Evolutionary conservation across 35 echinoderm and acorn worm genomes (phyloP).

Genomic region (Apostichopus californicus): DNA sequence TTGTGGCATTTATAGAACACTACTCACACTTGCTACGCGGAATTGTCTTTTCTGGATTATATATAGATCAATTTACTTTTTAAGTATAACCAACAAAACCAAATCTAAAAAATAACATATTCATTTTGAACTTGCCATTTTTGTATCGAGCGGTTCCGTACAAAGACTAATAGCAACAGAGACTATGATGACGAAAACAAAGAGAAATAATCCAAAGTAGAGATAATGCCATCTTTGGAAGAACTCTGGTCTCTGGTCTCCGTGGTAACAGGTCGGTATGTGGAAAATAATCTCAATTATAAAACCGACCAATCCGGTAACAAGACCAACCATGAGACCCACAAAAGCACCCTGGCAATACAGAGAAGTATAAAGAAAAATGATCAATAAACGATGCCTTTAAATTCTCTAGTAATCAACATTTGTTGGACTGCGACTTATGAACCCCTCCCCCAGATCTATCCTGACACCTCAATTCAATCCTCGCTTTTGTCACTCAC

Average conservation of each 20-base stretch:
- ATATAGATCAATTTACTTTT: too few relatives aligned
- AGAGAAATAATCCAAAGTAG: conserved; percentile 78
- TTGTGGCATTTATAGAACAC: too few relatives aligned
- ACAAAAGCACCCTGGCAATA: conserved; percentile 70
- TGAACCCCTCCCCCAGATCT: too few relatives aligned
- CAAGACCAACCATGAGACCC: conserved; percentile 72
- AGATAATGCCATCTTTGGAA: conserved; percentile 80
- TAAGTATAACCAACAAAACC: too few relatives aligned
- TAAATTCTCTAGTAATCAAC: too few relatives aligned
- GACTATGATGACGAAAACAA: conserved; percentile 67
- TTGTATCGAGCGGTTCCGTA: conserved; percentile 45
- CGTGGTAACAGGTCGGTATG: conserved; percentile 43
- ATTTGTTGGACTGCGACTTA: too few relatives aligned
- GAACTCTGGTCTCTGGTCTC: conserved; percentile 62
- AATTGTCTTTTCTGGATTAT: too few relatives aligned
- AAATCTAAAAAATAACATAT: neutral
- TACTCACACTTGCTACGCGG: too few relatives aligned
- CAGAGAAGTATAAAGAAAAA: too few relatives aligned
- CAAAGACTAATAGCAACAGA: conserved; percentile 66
- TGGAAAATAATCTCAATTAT: conserved; percentile 73
- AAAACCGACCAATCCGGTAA: conserved; percentile 71
- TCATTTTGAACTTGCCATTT: neutral
- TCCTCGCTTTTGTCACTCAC: too few relatives aligned
- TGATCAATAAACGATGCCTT: too few relatives aligned
- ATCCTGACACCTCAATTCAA: too few relatives aligned